Evolutionary conservation across 2,888 invertebrate genomes (phyloP), one percentile per base, ranked within the genome.

Genomic region (Caenorhabditis sp.): DNA sequence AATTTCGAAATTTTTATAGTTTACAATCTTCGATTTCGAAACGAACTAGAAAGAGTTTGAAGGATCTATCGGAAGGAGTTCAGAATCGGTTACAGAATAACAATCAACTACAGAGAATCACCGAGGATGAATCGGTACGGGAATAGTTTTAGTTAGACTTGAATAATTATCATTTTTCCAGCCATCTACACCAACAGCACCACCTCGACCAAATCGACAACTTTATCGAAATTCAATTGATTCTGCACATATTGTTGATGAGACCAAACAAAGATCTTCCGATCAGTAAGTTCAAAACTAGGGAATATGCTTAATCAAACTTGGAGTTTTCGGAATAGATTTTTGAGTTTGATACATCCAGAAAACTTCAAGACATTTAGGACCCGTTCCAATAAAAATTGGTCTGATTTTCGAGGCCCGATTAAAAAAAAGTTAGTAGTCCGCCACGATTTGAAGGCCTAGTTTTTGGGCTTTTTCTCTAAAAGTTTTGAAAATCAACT

Each of bases 11-110:
- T 31, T 31, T n/a, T 66, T 76, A 61, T 58, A 77, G 77, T 37
- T 27, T 77, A 17, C 73, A 70, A 66, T 77, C 77, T 17, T 70
- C 73, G 19, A 65, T 73, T n/a, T 70, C 74, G 19, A 77, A 69
- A 55, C 49, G 74, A 55, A 77, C 73, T 37, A 27, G 74, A 50
- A 61, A 66, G 43, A 68, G 70, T 51, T 55, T 77, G 37, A 77
- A 74, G 50, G 77, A 74, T 37, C 31, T 70, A 1, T 70, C 68
- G 21, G 73, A 73, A 58, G 73, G 69, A 37, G 66, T 72, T 19
- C 71, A 72, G 53, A 66, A 72, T 14, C 37, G 73, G 23, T 66
- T 77, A 24, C 69, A 73, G 37, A 68, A 70, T 19, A 57, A 65
- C n/a, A 58, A 63, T 1, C 64, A 72, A 21, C 19, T 73, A 19